Conservation (phyloP, 2,888 invertebrate species). For the Aporophyla nigra region DNA sequence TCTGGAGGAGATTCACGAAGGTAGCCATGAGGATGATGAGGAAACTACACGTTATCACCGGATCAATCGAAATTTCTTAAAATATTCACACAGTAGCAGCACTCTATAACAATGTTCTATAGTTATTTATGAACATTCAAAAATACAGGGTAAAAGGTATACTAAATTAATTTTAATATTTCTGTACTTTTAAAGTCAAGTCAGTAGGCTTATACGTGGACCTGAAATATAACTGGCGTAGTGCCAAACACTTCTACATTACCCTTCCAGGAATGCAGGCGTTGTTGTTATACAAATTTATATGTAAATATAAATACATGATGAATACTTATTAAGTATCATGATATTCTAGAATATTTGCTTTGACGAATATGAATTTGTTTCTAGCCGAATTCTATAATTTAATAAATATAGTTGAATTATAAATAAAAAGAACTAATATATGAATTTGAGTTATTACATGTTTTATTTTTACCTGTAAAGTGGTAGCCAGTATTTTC, state of each 20-base stretch:
- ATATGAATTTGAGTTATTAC: conserved; percentile 22
- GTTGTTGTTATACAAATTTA: conserved; percentile 3
- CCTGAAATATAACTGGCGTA: not conserved
- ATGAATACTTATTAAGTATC: conserved; percentile 14
- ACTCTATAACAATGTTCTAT: conserved; percentile 74
- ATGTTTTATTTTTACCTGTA: conserved; percentile 10
- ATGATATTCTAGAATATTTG: conserved; percentile 24
- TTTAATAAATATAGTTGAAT: conserved; percentile 18
- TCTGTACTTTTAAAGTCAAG: not conserved
- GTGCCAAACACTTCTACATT: not conserved
- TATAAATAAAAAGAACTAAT: conserved; percentile 51
- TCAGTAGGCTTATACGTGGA: not conserved
- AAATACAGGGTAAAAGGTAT: conserved; percentile 58
- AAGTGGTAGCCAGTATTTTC: not conserved
- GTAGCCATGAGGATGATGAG: conserved; percentile 85
- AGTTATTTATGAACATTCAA: conserved; percentile 7
- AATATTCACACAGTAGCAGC: conserved; percentile 83
- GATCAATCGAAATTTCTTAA: conserved; percentile 77
- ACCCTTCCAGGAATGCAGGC: not conserved
- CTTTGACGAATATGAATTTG: conserved; percentile 20
- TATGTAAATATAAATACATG: conserved; percentile 6
- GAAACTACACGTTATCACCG: conserved; percentile 78
- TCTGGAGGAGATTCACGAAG: conserved; percentile 86
- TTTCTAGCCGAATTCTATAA: conserved; percentile 23
- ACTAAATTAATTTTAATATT: conserved; percentile 34